Base-by-base conservation (phyloP, 2,113 vertebrate species). In the Oophaga pumilio region DNA sequence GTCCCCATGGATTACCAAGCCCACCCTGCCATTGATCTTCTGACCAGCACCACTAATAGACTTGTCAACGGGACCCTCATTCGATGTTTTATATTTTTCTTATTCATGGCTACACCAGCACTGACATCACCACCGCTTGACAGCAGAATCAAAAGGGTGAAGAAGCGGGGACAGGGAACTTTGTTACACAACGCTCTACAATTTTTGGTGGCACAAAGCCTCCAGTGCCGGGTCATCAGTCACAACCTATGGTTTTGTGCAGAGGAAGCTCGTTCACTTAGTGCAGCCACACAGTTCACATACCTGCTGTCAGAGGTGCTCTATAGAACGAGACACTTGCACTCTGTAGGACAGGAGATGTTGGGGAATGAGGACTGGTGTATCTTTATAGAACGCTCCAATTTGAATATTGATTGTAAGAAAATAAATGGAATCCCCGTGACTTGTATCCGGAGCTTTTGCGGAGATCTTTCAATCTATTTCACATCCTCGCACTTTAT, bases 401-500 rank as follows among this genome's bases (percentile, higher is more conserved):
- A 76, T 77, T 82, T 84, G 64, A 83, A 88, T 88, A 64, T 56
- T 74, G 57, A 62, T 56, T 84, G 57, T 68, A 57, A 33, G 74
- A 20, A 88, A 88, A 77, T 82, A 78, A 78, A 77, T 76, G 17
- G 56, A 43, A 13, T 57, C 50, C 69, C 22, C 20, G 26, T 69
- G 49, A 52, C 68, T 4, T 22, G 80, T 49, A 83, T 76, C 76
- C 71, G 0, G 73, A 68, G 71, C 69, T 76, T 59, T 84, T 7
- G 50, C 80, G 28, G 68, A 83, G 71, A 88, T 88, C 71, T 84
- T 84, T 88, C 87, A 88, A 84, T 88, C 80, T 84, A 88, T 77
- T 88, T 88, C 81, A 88, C 73, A 84, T 88, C 60, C 77, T 88
- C 81, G 43, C 80, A 88, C 87, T n/a, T 76, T 88, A 88, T 88